Percentiles rank a stretch among this genome's conserved stretches.
phyloP scores from a whole-genome alignment of 1,140 invertebrate species.

The Pseudomyrmex sp. region DNA sequence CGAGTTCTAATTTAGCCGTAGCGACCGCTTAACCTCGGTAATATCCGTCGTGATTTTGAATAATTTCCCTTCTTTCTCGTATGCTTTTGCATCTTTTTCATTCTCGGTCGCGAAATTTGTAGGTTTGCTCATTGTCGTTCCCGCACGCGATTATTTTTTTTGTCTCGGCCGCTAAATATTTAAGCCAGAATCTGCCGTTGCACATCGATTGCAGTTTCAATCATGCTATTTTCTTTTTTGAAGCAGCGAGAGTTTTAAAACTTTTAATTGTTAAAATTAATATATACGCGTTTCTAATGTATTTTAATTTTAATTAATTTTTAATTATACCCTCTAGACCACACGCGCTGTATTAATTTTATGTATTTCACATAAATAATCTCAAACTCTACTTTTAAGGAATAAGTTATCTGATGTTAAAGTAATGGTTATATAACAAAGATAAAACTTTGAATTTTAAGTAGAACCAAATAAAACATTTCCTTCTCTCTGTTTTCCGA shows the following conservation, averaged over 20 bases:
- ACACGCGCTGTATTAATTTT: too few relatives aligned
- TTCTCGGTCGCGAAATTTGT: constrained; percentile 4
- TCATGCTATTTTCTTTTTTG: not conserved
- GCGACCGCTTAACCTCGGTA: constrained; percentile 69
- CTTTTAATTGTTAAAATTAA: too few relatives aligned
- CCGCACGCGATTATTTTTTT: constrained; percentile 44
- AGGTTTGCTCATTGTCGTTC: constrained; percentile 43
- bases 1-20: constrained; percentile 66
- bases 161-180: constrained; percentile 46
- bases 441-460: too few relatives aligned
- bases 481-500: too few relatives aligned
- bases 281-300: too few relatives aligned
- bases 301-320: too few relatives aligned
- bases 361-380: too few relatives aligned
- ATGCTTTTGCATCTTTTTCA: not conserved
- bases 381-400: too few relatives aligned
- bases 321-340: too few relatives aligned
- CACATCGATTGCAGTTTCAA: constrained; percentile 27
- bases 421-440: too few relatives aligned
- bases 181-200: not conserved
- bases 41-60: constrained; percentile 67
- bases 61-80: constrained; percentile 53
- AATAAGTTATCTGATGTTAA: too few relatives aligned
- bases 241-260: not conserved
- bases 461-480: too few relatives aligned